Evolutionary conservation across 64 coral and sea anemone species (phyloP).

Genomic region (Stylophora pistillata): DNA sequence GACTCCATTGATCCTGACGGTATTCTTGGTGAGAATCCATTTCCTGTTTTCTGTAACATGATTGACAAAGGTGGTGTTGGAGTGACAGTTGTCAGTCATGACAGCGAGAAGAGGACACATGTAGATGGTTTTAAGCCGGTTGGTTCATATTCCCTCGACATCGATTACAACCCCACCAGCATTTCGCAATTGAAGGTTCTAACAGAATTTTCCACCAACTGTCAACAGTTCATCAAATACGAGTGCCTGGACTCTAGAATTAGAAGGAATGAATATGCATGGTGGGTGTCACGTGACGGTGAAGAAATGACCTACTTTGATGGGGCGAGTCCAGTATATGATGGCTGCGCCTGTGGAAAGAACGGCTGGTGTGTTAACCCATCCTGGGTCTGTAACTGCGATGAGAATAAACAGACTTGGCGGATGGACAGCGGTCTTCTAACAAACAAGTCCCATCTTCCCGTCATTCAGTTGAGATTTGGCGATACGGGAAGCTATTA

Average conservation of each 20-base stretch:
- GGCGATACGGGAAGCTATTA: background rate
- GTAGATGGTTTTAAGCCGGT: background rate
- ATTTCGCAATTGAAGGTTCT: background rate
- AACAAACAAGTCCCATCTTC: slow-evolving; percentile 54
- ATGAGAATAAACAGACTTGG: slow-evolving; percentile 13
- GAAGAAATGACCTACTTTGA: slow-evolving; percentile 49
- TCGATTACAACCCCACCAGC: slow-evolving; percentile 3
- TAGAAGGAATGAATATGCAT: background rate
- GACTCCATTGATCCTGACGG: slow-evolving; percentile 59
- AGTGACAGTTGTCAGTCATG: slow-evolving; percentile 69
- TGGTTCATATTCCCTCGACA: background rate
- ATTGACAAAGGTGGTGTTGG: slow-evolving; percentile 29
- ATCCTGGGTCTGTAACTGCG: slow-evolving; percentile 13
- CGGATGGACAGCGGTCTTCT: slow-evolving; percentile 57
- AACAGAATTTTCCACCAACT: background rate
- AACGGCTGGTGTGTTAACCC: slow-evolving; percentile 3
- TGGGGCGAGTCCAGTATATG: background rate
- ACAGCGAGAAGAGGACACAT: slow-evolving; percentile 30
- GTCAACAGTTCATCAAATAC: slow-evolving; percentile 62
- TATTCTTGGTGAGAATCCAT: slow-evolving; percentile 9
- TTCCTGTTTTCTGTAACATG: slow-evolving; percentile 70
- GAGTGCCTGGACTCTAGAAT: slow-evolving; percentile 4
- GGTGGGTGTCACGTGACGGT: slow-evolving; percentile 57
- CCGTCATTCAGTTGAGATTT: slow-evolving; percentile 32
- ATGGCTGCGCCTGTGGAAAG: slow-evolving; percentile 41